A percentile compares a stretch with the other conserved stretches of the same genome.
phyloP scores from a whole-genome alignment of 2,797 vertebrate species.

The Pipistrellus kuhlii region DNA sequence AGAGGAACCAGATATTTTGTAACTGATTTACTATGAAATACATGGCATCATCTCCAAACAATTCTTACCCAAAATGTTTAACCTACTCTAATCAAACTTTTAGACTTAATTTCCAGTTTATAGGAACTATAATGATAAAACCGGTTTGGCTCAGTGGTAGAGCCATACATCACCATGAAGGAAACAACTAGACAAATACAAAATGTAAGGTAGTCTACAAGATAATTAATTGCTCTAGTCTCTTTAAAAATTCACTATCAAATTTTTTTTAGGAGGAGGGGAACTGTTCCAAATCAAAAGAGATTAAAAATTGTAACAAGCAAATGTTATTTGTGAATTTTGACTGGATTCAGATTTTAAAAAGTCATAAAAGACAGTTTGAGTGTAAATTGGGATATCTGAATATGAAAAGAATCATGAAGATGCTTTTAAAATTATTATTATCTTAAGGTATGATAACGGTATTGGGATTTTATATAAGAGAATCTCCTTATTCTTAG shows the following conservation, averaged over 20 bases:
- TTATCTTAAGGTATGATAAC: constrained; percentile 17
- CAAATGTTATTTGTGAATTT: constrained; percentile 11
- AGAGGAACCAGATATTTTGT: not conserved
- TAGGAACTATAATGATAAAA: not conserved
- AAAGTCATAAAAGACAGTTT: constrained; percentile 21
- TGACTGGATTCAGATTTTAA: not conserved
- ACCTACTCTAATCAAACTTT: constrained; percentile 21
- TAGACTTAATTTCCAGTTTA: constrained; percentile 32
- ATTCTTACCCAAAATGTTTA: constrained; percentile 16
- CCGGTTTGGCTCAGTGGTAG: too few species aligned
- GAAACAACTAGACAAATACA: constrained; percentile 24
- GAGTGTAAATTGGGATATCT: not conserved
- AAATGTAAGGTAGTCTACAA: not conserved
- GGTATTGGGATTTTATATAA: constrained; percentile 20
- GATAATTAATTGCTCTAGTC: not conserved
- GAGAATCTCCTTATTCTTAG: constrained; percentile 8
- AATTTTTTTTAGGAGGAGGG: not conserved
- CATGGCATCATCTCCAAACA: not conserved
- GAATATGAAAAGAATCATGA: constrained; percentile 22
- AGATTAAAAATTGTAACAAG: constrained; percentile 38
- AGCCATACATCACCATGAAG: not conserved
- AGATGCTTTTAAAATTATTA: constrained; percentile 15
- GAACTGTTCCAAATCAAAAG: not conserved
- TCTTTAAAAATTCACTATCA: constrained; percentile 21
- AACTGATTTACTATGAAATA: constrained; percentile 31